Evolutionary conservation across 2,797 vertebrate genomes (phyloP), one percentile per base, ranked within the genome.

Genomic region (Clarias laeviceps): DNA sequence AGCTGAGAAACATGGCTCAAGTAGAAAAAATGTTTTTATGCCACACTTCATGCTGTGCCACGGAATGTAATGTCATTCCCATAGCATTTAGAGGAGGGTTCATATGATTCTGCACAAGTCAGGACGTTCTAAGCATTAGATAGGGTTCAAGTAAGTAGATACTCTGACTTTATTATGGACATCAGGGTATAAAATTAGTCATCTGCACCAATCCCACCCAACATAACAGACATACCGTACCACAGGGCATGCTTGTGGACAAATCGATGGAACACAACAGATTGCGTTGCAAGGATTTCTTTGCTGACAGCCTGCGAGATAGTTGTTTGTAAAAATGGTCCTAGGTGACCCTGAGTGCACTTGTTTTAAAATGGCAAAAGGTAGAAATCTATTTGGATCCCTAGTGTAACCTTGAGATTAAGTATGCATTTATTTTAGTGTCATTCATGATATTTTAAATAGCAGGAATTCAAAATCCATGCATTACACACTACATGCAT

Each of bases 151-250:
- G 94, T 95, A 95, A 96, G 93, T 93, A 95, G 94, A 95, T 93
- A 95, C 94, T 90, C 89, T 88, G 91, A 94, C 94, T 95, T 95
- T 94, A 96, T 95, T 95, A 95, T 92, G 93, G 94, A 93, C 94
- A 94, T 95, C 93, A 94, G 95, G 91, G 94, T 95, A 94, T 95
- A 95, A 96, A 95, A 96, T 96, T 95, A 96, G 95, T 95, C 94
- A 95, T 92, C 93, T 93, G 92, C 95, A 94, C 94, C 93, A 94
- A 95, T 95, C 94, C 88, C 90, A 89, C 92, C 92, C 89, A 93
- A 93, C 91, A 92, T 93, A 94, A 95, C 93, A 92, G 93, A 93
- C 92, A 91, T 92, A 92, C 90, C 92, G 92, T 92, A 91, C 93
- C 94, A 94, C 94, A 93, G 91, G 93, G 91, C 74, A 90, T 93